Base-by-base conservation (phyloP, 2,113 vertebrate species). In the Larimichthys crocea region DNA sequence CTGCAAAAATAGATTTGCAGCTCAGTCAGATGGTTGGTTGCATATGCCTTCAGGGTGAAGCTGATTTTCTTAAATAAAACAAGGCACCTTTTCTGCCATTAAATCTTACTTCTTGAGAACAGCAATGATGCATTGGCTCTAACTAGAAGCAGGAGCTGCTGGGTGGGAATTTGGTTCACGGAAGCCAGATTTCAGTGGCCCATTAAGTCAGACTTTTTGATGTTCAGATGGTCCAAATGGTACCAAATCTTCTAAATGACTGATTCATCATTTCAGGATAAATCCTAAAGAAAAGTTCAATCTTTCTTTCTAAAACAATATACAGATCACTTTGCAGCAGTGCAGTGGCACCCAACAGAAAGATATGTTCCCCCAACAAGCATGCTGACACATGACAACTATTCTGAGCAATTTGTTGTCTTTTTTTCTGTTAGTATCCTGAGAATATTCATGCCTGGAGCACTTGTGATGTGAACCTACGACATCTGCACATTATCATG, bases 401-500 rank as follows among this genome's bases (percentile, higher is more conserved):
- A 31, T 35, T 79, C 40, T 40, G 52, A 72, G 46, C 15, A 50
- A 22, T 57, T 48, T 16, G 0, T 8, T 14, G 44, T 46, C 14
- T 29, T 12, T 71, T 52, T 35, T 67, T 53, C 15, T n/a, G 10
- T 12, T 5, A 66, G 55, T 9, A 63, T 59, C 22, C 35, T 64
- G 29, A 82, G 64, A 55, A 64, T 74, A 77, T 76, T 79, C 67
- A 53, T 10, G 26, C 31, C 72, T 53, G 26, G 14, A 70, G 76
- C 31, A 1, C 11, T 71, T 76, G 55, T 50, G 46, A 80, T 65
- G 40, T 71, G 68, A 74, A 69, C 74, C 76, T 83, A 56, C 2
- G 29, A 74, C 71, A 88, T 86, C 48, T 86, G 60, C 61, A 77
- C 15, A 69, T 85, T 49, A 76, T 55, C 60, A 77, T 74, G 22